Base-by-base conservation (phyloP, 2,888 invertebrate species). In the Calameuta idolon region DNA sequence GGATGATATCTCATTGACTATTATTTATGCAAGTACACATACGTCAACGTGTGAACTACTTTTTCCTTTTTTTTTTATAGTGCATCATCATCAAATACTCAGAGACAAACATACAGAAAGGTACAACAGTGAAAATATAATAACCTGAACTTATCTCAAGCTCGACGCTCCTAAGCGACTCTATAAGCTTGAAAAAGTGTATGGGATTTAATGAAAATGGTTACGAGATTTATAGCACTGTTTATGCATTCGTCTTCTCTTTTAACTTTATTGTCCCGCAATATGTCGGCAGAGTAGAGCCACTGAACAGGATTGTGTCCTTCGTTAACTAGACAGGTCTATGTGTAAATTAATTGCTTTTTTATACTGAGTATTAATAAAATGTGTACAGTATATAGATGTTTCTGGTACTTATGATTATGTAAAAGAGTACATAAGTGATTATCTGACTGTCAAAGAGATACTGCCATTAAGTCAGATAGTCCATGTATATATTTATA, bases 141-240 rank as follows among this genome's bases (percentile, higher is more conserved):
- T 81, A 80, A 77, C 77, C 79, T 82, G 82, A 86, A 89, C 88
- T 89, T 89, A 89, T 89, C 88, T 89, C 89, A 81, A 85, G 83
- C 83, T 83, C 81, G 86, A 83, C 82, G 84, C 81, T 88, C 86
- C 86, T 86, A 84, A 84, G 81, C 79, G 82, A 85, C 79, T 83
- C 83, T 83, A 82, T 83, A 86, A 76, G 80, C 81, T 83, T 81
- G 77, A 80, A 15, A 75, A 35, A 30, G 73, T 74, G 12, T 34
- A 76, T 23, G 40, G 12, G 74, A 76, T 34, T 35, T 68, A 35
- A 12, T 30, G 75, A 77, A 37, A 77, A 34, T 55, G 74, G 69
- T 9, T 34, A 68, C 34, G 15, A 69, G 33, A 69, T 15, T 35
- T 30, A 69, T 55, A 23, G 55, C 15, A 23, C 12, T 73, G 69